phyloP scores from a whole-genome alignment of 1,140 invertebrate genomes.

The Catajapyx aquilonaris region DNA sequence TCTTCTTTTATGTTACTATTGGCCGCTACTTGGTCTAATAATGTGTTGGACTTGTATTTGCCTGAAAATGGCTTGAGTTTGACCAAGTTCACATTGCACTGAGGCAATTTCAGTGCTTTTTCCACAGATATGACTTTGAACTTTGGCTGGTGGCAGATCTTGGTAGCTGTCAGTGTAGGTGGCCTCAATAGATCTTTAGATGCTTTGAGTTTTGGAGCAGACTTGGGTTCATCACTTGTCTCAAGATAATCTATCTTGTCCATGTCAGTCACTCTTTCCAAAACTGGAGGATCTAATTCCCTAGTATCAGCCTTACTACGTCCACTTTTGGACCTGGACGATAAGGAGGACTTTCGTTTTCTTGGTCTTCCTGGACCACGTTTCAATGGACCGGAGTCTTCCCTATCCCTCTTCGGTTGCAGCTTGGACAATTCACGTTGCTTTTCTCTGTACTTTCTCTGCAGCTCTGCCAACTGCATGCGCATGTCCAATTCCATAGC shows the following conservation, averaged over 20 bases:
- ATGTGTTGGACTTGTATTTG: too few species aligned
- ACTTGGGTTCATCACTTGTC: constrained; percentile 8
- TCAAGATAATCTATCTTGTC: background rate
- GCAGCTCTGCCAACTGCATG: constrained; percentile 50
- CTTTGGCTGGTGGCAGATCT: constrained; percentile 7
- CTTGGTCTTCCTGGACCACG: constrained; percentile 20
- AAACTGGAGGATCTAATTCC: constrained; percentile 16
- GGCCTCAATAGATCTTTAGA: constrained; percentile 18
- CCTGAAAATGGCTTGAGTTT: too few species aligned
- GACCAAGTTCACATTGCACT: constrained; percentile 21
- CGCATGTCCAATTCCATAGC: constrained; percentile 58
- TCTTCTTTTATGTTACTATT: too few species aligned
- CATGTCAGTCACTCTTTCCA: constrained; percentile 16
- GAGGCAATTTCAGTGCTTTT: constrained; percentile 15
- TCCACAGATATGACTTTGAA: constrained; percentile 8
- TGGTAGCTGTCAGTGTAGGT: constrained; percentile 16
- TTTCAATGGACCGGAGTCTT: constrained; percentile 18
- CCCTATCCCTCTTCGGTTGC: constrained; percentile 21
- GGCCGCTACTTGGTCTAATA: too few species aligned
- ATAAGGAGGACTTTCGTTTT: constrained; percentile 13
- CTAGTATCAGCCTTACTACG: background rate
- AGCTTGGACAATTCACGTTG: constrained; percentile 55
- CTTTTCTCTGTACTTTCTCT: constrained; percentile 59
- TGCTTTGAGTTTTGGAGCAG: constrained; percentile 14
- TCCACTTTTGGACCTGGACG: background rate